Evolutionary conservation across 2,113 vertebrate genomes (phyloP), one percentile per base, ranked within the genome.

Genomic region (Scomber scombrus): DNA sequence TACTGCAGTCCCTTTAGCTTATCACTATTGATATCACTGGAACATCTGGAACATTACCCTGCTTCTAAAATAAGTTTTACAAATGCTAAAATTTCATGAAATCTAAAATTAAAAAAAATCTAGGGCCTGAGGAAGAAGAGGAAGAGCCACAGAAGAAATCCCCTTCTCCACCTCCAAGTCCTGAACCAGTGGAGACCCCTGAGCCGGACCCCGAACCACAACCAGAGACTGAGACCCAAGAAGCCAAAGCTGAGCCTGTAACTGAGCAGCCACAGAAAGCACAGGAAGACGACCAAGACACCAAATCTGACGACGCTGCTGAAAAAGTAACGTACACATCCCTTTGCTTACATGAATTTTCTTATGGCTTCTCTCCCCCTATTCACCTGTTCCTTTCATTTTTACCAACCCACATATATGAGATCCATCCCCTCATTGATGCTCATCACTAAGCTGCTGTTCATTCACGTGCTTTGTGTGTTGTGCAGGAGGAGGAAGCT

Each of bases 221-320:
- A 40, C 31, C 69, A 65, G 66, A 72, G 23, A 51, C 61, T 21
- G 34, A 69, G n/a, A 56, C 46, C 31, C 68, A 87, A 23, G 71
- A 90, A 63, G 56, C 55, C 3, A 15, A 23, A 60, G 47, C 73
- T 9, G 81, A 88, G 68, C 71, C 88, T 58, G 64, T 95, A 13
- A 95, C 90, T 18, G 45, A 92, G 70, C 94, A 96, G 80, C 94
- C 94, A 3, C 88, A 90, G 85, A 90, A 77, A 15, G 50, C 81
- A 78, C 81, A 79, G 29, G 47, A 68, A 45, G 31, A 60, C 15
- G 18, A n/a, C 71, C 19, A 46, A 50, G 21, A 16, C 12, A 13
- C 51, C 26, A 61, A 71, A 2, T n/a, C 83, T 46, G 81, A 91
- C 26, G 83, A 84, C 31, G 47, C 65, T 70, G 10, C 31, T 75